Base-by-base conservation (phyloP, 2,888 invertebrate species). In the Artemia sinica region DNA sequence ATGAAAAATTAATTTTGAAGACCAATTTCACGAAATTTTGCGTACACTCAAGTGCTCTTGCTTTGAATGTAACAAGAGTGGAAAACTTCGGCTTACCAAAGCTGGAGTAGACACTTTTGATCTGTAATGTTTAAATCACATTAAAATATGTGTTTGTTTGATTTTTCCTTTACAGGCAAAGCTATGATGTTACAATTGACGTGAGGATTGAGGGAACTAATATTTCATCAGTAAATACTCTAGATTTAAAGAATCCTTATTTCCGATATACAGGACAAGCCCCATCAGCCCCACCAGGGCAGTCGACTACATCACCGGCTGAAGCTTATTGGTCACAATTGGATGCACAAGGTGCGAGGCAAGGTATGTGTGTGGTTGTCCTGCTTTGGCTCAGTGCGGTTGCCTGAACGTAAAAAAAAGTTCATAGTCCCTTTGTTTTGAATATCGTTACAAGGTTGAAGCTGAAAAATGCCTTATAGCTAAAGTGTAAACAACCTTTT, bases 221-320 rank as follows among this genome's bases (percentile, higher is more conserved):
- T 70, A 79, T 80, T 18, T 85, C 87, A 71, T 90, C 92, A 58
- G 86, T 85, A 72, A 97, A 97, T 78, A 91, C 91, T 14, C 82
- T 98, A 76, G 97, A 98, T 79, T 82, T 98, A 75, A 97, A 97
- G 82, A 97, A 97, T 80, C 96, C 97, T 0, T 96, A 94, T 83
- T 97, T 97, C 79, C 86, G 96, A 77, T 95, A 94, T 76, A 92
- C 93, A 3, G 94, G 93, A 28, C 90, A 91, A 49, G 90, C 94
- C 0, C 89, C 90, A 0, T 87, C 89, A 69, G 89, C 94, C 0
- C 95, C 95, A 9, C 95, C 95, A 0, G 93, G 95, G 12, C 87
- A 89, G 67, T 89, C 89, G 76, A 87, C 86, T 71, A 85, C 87
- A 67, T 94, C 95, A 2, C 96, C 97, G 0, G 94, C 92, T 75